Evolutionary conservation across 2,113 vertebrate species (phyloP).

Genomic region (Cyanoderma ruficeps): DNA sequence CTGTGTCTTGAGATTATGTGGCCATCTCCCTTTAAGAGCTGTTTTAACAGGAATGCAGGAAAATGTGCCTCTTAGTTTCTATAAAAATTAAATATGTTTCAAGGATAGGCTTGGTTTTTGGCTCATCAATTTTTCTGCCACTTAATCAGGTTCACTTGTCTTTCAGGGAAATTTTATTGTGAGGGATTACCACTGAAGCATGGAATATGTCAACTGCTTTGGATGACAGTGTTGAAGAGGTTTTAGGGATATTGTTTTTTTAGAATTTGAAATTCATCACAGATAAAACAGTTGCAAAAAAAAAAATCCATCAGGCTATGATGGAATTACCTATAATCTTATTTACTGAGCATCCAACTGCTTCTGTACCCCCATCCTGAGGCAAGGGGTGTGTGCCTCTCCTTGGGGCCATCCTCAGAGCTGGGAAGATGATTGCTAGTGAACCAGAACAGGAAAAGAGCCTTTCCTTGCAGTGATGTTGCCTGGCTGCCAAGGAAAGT

Average conservation of each 20-base stretch:
- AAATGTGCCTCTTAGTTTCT: not conserved
- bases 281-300: not conserved
- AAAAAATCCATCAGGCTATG: not conserved
- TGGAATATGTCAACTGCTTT: not conserved
- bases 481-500: not conserved
- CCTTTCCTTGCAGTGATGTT: not conserved
- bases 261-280: not conserved
- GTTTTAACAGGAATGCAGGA: not conserved
- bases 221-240: not conserved
- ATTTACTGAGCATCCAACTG: not conserved
- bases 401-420: not conserved
- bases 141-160: not conserved
- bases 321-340: not conserved
- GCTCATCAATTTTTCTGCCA: not conserved
- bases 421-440: not conserved
- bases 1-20: not conserved
- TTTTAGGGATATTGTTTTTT: not conserved
- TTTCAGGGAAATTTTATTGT: not conserved
- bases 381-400: not conserved
- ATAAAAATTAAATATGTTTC: not conserved
- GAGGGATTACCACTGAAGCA: not conserved
- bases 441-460: not conserved
- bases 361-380: not conserved
- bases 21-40: not conserved
- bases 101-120: not conserved